These are phyloP conservation scores for Athetis lepigone DNA, from an alignment of 2,888 invertebrate genomes.

Conservation along the genomic window DNA sequence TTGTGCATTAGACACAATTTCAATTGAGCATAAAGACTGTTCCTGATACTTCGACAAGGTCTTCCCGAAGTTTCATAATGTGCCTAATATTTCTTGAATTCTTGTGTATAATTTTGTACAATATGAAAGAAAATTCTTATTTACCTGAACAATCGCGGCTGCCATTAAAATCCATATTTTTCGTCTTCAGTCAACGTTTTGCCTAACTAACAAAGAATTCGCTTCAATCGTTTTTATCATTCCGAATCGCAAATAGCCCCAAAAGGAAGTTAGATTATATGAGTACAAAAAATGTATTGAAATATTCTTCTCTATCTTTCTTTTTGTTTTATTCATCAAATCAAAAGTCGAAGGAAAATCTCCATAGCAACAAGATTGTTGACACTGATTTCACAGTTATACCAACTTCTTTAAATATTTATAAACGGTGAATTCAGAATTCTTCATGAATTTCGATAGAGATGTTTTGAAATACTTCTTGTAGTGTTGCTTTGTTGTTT, in stretches of 20 bases:
- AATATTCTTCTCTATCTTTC: slow-evolving; percentile 36
- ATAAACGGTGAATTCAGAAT: slow-evolving; percentile 29
- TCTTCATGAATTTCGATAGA: slow-evolving; percentile 51
- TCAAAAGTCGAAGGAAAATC: slow-evolving; percentile 50
- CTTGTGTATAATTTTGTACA: background rate
- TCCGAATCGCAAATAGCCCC: slow-evolving; percentile 52
- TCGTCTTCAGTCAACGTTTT: slow-evolving; percentile 21
- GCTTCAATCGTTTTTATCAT: slow-evolving; percentile 54
- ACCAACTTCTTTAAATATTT: slow-evolving; percentile 60
- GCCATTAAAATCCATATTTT: slow-evolving; percentile 36
- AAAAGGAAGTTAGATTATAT: slow-evolving; percentile 45
- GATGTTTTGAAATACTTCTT: slow-evolving; percentile 34
- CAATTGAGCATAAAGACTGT: no score
- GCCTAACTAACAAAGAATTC: slow-evolving; percentile 33
- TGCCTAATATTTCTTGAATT: no score
- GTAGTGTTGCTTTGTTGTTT: slow-evolving; percentile 38
- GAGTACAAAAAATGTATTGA: slow-evolving; percentile 52
- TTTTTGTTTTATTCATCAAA: slow-evolving; percentile 66
- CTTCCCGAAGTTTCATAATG: background rate
- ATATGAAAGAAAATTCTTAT: slow-evolving; percentile 26
- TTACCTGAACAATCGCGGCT: slow-evolving; percentile 35
- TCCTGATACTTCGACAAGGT: background rate
- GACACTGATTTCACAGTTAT: slow-evolving; percentile 61
- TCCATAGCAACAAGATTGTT: slow-evolving; percentile 43
- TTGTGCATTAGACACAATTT: no score